Evolutionary conservation across 2,797 vertebrate genomes (phyloP).

Genomic region (Glyptemys insculpta): DNA sequence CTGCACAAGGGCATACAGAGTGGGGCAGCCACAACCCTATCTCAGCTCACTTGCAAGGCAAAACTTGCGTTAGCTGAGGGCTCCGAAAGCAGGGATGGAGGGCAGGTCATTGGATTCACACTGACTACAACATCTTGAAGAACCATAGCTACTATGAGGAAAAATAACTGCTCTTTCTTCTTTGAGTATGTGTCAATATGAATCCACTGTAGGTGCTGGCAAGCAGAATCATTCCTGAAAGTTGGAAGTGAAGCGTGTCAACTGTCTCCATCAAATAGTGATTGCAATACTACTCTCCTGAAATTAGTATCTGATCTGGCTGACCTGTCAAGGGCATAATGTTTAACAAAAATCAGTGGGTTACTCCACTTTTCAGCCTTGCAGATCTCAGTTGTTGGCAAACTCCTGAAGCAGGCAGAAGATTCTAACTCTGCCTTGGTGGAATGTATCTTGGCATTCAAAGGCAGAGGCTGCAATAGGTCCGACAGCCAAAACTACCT

Average conservation of each 20-base stretch:
- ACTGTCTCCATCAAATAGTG: background rate
- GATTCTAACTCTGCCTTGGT: background rate
- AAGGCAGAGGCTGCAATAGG: background rate
- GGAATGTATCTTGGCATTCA: background rate
- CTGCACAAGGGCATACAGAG: background rate
- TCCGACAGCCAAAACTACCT: background rate
- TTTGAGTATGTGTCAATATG: accelerated
- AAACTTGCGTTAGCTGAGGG: background rate
- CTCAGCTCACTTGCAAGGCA: background rate
- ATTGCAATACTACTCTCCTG: background rate
- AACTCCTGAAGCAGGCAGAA: background rate
- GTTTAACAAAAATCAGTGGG: background rate
- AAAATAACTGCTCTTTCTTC: background rate
- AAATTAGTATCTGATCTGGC: background rate
- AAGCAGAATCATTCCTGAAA: background rate
- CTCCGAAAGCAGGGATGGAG: background rate
- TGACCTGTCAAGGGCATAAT: background rate
- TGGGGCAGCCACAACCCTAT: background rate
- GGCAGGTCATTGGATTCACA: background rate
- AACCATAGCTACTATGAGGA: background rate
- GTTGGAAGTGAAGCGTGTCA: background rate
- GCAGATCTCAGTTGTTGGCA: background rate
- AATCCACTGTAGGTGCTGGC: background rate
- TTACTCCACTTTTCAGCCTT: background rate
- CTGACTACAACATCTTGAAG: background rate